Evolutionary conservation across 2,797 vertebrate species (phyloP).

Genomic region (Tenualosa thibaudeaui): DNA sequence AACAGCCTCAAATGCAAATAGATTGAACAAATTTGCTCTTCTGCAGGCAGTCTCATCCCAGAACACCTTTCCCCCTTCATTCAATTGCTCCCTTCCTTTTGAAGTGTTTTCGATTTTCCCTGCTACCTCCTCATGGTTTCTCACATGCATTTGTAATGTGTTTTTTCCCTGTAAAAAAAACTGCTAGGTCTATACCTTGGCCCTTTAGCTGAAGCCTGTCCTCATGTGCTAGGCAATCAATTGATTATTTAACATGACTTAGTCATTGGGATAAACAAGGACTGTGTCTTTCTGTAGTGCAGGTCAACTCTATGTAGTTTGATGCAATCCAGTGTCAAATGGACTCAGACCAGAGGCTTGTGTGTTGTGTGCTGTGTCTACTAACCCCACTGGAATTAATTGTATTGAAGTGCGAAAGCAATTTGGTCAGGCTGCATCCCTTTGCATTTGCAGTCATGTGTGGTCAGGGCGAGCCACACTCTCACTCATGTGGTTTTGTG

Average conservation of each 20-base stretch:
- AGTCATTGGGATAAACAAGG: constrained; percentile 1
- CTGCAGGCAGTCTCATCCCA: neutral
- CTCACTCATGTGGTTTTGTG: neutral
- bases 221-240: neutral
- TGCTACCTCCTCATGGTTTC: neutral
- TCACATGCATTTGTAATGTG: neutral
- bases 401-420: neutral
- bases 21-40: neutral
- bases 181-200: too few species aligned
- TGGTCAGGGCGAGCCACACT: neutral
- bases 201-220: neutral
- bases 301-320: neutral
- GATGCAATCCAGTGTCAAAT: neutral
- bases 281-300: neutral
- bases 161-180: neutral
- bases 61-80: neutral
- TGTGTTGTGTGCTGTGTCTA: neutral
- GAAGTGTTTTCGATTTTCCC: neutral
- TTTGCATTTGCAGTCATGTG: neutral
- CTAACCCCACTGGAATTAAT: neutral
- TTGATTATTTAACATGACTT: neutral
- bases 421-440: neutral
- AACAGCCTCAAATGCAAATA: neutral
- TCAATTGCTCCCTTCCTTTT: neutral
- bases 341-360: neutral